Percentiles rank a stretch among this genome's conserved stretches.
Conservation (phyloP, 2,113 vertebrate genomes). For the Agapornis roseicollis region DNA sequence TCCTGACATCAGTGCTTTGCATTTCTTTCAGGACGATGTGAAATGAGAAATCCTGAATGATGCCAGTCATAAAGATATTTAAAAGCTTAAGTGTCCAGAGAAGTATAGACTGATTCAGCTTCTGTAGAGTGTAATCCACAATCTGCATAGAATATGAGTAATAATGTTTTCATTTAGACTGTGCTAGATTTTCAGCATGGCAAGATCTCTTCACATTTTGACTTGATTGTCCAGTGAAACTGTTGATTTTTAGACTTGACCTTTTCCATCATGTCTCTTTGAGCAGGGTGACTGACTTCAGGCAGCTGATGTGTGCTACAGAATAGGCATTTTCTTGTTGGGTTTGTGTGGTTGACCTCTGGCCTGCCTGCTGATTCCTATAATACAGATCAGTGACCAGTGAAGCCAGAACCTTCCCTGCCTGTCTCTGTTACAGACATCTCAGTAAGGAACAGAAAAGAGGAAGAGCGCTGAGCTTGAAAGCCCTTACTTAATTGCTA, state of each 20-base stretch:
- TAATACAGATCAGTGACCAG: conserved; percentile 57
- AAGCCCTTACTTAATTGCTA: conserved; percentile 53
- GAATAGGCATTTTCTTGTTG: conserved; percentile 53
- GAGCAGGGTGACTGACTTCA: conserved; percentile 48
- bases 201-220: not conserved
- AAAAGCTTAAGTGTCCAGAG: not conserved
- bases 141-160: not conserved
- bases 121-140: not conserved
- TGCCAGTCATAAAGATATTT: not conserved
- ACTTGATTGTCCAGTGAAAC: conserved; percentile 18
- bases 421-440: conserved; percentile 57
- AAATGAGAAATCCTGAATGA: not conserved
- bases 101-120: not conserved
- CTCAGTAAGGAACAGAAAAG: conserved; percentile 15
- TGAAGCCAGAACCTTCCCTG: conserved; percentile 26
- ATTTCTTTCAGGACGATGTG: not conserved
- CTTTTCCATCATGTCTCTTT: conserved; percentile 43
- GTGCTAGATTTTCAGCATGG: not conserved
- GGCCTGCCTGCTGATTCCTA: conserved; percentile 56
- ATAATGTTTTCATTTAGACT: not conserved
- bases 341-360: conserved; percentile 54
- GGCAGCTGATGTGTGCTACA: conserved; percentile 13
- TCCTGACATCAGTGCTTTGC: not conserved
- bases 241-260: conserved; percentile 68
- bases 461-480: not conserved